A percentile compares a stretch with the other conserved stretches of the same genome.
These are phyloP conservation scores for Callyntrura sp. DNA, from an alignment of 2,888 invertebrate species.

Conservation along the genomic window DNA sequence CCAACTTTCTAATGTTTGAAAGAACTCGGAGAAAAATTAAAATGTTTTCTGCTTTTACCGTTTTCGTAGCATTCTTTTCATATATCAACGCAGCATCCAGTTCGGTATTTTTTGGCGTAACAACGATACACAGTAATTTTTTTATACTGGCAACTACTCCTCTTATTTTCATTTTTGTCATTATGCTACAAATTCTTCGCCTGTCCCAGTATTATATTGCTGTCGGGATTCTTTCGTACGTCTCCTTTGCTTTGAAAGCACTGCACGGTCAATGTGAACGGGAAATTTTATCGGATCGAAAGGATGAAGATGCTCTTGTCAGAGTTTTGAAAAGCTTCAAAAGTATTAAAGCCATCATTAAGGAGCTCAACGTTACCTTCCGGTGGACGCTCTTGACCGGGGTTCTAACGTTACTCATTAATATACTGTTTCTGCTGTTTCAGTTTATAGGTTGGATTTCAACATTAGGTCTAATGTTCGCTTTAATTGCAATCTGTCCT, in stretches of 20 bases:
- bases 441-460: neutral
- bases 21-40: neutral
- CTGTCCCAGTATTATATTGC: neutral
- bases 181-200: neutral
- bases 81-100: neutral
- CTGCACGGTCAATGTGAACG: neutral
- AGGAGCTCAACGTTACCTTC: neutral
- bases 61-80: neutral
- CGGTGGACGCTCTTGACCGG: conserved; percentile 13
- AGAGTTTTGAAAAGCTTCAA: neutral
- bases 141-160: neutral
- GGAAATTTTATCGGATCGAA: neutral
- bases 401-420: neutral
- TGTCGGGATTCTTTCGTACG: neutral
- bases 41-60: neutral
- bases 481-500: neutral
- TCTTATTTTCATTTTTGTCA: neutral
- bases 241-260: conserved; percentile 6
- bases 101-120: neutral
- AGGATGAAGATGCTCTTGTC: neutral
- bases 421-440: neutral
- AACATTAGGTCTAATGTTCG: neutral
- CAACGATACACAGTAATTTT: neutral
- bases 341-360: neutral
- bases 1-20: neutral